A percentile compares a stretch with the other conserved stretches of the same genome.
Evolutionary conservation across 2,888 invertebrate species (phyloP).

Genomic region (Caenorhabditis sinica): DNA sequence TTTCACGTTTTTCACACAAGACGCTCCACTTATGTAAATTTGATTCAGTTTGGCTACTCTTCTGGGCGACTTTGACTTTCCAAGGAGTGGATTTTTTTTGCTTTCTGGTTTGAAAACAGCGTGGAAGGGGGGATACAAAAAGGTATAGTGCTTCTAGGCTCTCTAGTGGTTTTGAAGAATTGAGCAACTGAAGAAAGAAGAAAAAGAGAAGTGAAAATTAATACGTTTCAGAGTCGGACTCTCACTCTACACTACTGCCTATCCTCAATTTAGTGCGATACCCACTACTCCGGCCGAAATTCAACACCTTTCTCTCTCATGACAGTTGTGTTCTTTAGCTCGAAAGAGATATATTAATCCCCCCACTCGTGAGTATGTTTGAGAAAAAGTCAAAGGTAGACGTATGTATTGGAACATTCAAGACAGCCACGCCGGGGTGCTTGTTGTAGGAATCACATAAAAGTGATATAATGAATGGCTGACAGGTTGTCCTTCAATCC

Average conservation of each 20-base stretch:
- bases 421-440: neutral
- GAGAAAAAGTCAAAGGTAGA: slow-evolving; percentile 4
- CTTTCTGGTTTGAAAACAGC: neutral
- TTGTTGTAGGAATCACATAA: slow-evolving; percentile 8
- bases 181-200: neutral
- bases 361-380: neutral
- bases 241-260: neutral
- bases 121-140: slow-evolving; percentile 2
- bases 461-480: slow-evolving; percentile 42
- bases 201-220: slow-evolving; percentile 43
- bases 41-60: slow-evolving; percentile 15
- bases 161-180: slow-evolving; percentile 4
- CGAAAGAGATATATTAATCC: slow-evolving; percentile 30
- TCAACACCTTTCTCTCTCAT: slow-evolving; percentile 58
- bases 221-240: slow-evolving; percentile 48
- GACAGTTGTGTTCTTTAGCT: slow-evolving; percentile 53
- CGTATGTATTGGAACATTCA: slow-evolving; percentile 27
- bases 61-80: too few species aligned
- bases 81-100: neutral
- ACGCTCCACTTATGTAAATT: slow-evolving; percentile 35
- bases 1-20: neutral
- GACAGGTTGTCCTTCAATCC: slow-evolving; percentile 20
- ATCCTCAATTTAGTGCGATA: slow-evolving; percentile 22
- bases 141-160: slow-evolving; percentile 8
- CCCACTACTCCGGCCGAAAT: slow-evolving; percentile 44